Conservation (phyloP, 2,113 vertebrate genomes). For the Malurus alboscapulatus region DNA sequence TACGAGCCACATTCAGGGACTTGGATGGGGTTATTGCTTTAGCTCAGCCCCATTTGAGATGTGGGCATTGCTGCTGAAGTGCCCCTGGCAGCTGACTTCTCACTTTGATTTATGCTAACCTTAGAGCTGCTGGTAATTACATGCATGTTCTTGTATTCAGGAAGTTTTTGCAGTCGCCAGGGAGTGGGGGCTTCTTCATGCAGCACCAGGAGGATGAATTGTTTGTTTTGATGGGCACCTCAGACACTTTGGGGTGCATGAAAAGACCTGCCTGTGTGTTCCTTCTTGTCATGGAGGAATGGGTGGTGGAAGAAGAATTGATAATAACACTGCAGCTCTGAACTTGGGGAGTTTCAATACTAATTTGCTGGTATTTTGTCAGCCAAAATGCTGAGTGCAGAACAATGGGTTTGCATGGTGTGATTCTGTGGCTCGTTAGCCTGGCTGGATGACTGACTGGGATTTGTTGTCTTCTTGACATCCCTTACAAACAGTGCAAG, state of each 20-base stretch:
- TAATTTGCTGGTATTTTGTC: background rate
- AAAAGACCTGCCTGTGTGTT: constrained; percentile 33
- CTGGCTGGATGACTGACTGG: background rate
- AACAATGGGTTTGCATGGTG: background rate
- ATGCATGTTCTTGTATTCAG: constrained; percentile 45
- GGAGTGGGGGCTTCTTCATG: constrained; percentile 44
- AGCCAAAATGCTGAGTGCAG: background rate
- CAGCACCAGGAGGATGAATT: background rate
- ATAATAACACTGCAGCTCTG: background rate
- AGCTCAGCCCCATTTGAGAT: background rate
- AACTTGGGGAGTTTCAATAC: background rate
- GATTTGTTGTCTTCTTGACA: background rate
- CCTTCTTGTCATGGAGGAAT: background rate
- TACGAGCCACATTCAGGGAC: constrained; percentile 49
- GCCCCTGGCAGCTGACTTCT: constrained; percentile 66
- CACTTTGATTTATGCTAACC: constrained; percentile 59
- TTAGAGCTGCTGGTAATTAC: constrained; percentile 57
- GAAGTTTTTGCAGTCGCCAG: constrained; percentile 21
- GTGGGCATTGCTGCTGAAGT: constrained; percentile 38
- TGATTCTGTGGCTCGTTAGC: background rate
- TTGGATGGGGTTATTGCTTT: constrained; percentile 53
- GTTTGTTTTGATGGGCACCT: constrained; percentile 34
- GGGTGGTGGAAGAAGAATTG: background rate
- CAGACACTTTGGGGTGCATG: background rate
- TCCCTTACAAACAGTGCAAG: background rate